phyloP scores from a whole-genome alignment of 2,888 invertebrate genomes.

The Ceraclea dissimilis region DNA sequence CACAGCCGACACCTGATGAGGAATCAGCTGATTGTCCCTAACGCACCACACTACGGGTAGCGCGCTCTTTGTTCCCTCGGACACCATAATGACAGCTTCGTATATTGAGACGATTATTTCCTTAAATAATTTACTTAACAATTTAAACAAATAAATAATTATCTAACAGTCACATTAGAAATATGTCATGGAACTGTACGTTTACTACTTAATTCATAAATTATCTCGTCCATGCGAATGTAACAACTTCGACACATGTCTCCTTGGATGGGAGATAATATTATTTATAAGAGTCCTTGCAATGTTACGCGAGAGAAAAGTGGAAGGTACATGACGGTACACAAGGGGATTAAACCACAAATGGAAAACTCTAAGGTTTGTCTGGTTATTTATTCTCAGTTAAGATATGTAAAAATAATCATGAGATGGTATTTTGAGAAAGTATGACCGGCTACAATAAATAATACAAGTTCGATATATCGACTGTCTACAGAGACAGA shows the following conservation, averaged over 20 bases:
- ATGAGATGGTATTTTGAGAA: too few relatives aligned
- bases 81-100: constrained; percentile 46
- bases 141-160: constrained; percentile 8
- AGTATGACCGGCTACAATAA: too few relatives aligned
- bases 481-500: too few relatives aligned
- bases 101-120: not conserved
- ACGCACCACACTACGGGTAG: constrained; percentile 60
- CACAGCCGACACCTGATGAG: constrained; percentile 59
- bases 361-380: too few relatives aligned
- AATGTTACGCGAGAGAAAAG: too few relatives aligned
- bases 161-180: constrained; percentile 9
- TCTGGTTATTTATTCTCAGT: too few relatives aligned
- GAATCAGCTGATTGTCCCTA: constrained; percentile 60
- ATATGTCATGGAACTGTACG: constrained; percentile 6
- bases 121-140: not conserved
- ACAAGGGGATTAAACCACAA: too few relatives aligned
- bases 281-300: too few relatives aligned
- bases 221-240: constrained; percentile 7
- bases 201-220: constrained; percentile 7
- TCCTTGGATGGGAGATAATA: not conserved
- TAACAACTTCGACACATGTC: constrained; percentile 12
- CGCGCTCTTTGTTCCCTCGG: constrained; percentile 46
- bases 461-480: too few relatives aligned
- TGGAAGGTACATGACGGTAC: too few relatives aligned
- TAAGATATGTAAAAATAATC: too few relatives aligned